Percentiles rank a stretch among this genome's conserved stretches.
Evolutionary conservation across 2,797 vertebrate species (phyloP).

Genomic region (Diplodus puntazzo): DNA sequence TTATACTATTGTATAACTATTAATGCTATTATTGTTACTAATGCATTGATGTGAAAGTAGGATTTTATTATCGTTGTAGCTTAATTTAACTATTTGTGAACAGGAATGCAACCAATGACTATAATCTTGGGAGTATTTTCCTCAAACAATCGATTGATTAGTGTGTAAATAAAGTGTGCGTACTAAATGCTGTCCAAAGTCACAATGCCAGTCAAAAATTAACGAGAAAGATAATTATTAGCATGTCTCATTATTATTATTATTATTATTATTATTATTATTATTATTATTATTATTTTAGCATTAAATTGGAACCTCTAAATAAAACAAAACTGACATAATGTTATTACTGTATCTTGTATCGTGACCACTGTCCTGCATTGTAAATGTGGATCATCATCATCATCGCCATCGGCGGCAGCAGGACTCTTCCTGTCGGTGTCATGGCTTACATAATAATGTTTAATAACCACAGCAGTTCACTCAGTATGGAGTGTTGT

Average conservation of each 20-base stretch:
- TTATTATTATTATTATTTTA: not conserved
- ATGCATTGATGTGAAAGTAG: not conserved
- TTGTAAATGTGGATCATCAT: not conserved
- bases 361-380: not conserved
- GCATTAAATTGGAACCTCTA: not conserved
- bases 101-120: not conserved
- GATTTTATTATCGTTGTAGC: not conserved
- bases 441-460: conserved; percentile 51
- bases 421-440: not conserved
- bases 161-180: no score
- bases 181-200: no score
- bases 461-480: conserved; percentile 42
- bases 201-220: not conserved
- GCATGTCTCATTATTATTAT: not conserved
- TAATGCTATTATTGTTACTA: not conserved
- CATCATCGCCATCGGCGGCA: no score
- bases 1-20: not conserved
- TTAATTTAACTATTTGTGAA: not conserved
- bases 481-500: conserved; percentile 27
- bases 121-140: no score
- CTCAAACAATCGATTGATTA: no score
- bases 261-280: no score
- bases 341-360: not conserved
- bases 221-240: no score
- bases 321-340: no score